These are phyloP conservation scores for Diabrotica virgifera DNA, from an alignment of 1,140 invertebrate species.

Conservation along the genomic window DNA sequence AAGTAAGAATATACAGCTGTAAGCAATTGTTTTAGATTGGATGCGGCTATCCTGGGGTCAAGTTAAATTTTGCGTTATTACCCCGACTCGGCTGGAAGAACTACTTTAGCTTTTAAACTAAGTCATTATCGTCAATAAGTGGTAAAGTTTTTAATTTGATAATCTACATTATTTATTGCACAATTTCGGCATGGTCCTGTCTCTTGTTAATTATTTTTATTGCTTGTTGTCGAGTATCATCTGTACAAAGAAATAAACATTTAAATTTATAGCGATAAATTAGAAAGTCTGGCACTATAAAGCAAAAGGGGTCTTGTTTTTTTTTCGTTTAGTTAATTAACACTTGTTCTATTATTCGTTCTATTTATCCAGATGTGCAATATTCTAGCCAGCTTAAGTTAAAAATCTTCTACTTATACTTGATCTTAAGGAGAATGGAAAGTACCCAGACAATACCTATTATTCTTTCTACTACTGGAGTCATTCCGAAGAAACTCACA, in stretches of 20 bases:
- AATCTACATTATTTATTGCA: not conserved
- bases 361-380: too few relatives aligned
- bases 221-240: not conserved
- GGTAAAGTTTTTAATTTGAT: not conserved
- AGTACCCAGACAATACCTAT: too few relatives aligned
- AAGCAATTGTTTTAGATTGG: constrained; percentile 15
- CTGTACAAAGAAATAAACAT: not conserved
- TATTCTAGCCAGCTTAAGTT: too few relatives aligned
- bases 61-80: constrained; percentile 13
- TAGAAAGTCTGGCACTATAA: too few relatives aligned
- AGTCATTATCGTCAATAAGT: not conserved
- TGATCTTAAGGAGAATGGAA: too few relatives aligned
- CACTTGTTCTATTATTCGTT: too few relatives aligned
- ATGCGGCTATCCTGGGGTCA: constrained; percentile 11
- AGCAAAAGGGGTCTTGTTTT: too few relatives aligned
- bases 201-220: not conserved
- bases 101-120: constrained; percentile 13
- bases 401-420: too few relatives aligned
- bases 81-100: not conserved
- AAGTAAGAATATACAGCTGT: constrained; percentile 10
- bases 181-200: not conserved
- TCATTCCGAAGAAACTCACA: too few relatives aligned
- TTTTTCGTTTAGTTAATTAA: too few relatives aligned
- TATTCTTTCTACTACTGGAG: too few relatives aligned
- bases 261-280: too few relatives aligned